Evolutionary conservation across 2,888 invertebrate genomes (phyloP), one percentile per base, ranked within the genome.

Genomic region (Bellardia pandia): DNA sequence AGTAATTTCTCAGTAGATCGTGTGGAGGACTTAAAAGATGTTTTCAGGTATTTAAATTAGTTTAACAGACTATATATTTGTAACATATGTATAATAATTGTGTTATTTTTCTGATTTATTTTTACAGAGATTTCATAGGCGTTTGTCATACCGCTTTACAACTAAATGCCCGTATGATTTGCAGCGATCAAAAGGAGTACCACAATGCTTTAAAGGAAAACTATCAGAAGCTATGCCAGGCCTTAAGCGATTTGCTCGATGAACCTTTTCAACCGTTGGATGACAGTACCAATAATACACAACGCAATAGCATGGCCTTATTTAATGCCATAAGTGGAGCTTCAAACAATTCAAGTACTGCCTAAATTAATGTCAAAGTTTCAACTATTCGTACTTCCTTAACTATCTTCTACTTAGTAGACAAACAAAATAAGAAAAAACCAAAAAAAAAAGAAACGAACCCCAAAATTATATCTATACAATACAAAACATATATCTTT

Each of bases 71-170:
- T 11, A 23, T 48, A 42, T 8, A 45, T 1, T 60, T 16, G 74
- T 71, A 72, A 48, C 60, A n/a, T 60, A 58, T n/a, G n/a, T n/a
- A n/a, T 11, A 66, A 40, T 68, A 40, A 64, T 42, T 37, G 42
- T n/a, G 14, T 23, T 23, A 23, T 23, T 23, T 23, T 23, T 23
- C 23, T 23, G 23, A 23, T 53, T 37, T 30, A 64, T 84, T 79
- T 48, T 33, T 87, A 86, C 94, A 98, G 98, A 92, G 97, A 98
- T 91, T 98, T 99, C 94, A 95, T 98, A 89, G 96, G 96, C 88
- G 96, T 98, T 64, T 98, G 98, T 93, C 97, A 97, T 91, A 96
- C 97, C 6, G 99, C 98, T 0, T 94, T 99, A 58, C 97, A 98
- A 91, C 95, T 98, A 77, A 99, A 99, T 94, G 96, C 96, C 60